Percentiles rank a stretch among this genome's conserved stretches.
Evolutionary conservation across 2,888 invertebrate species (phyloP).

Genomic region (Hymenopus coronatus): DNA sequence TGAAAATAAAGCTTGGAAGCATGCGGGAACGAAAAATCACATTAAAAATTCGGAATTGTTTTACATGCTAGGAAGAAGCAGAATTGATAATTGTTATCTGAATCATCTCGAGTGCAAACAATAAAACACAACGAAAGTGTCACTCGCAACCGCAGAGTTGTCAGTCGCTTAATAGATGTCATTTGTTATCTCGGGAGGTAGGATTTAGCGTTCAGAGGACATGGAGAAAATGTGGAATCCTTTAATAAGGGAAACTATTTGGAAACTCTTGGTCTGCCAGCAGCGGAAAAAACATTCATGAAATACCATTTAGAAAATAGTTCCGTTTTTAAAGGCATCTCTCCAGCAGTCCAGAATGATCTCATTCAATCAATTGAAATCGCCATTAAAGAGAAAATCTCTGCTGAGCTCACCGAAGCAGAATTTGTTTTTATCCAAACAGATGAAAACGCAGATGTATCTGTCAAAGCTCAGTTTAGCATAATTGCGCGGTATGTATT

Average conservation of each 20-base stretch:
- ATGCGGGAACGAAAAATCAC: not conserved
- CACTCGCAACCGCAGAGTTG: not conserved
- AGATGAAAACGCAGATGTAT: slow-evolving; percentile 29
- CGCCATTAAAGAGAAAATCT: not conserved
- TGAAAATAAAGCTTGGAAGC: not conserved
- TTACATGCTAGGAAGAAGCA: not conserved
- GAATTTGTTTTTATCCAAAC: slow-evolving; percentile 19
- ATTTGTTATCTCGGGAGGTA: not conserved
- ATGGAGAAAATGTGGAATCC: not conserved
- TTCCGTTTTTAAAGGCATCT: not conserved
- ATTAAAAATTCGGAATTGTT: not conserved
- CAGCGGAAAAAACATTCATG: not conserved
- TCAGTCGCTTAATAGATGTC: not conserved
- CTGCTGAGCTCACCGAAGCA: not conserved
- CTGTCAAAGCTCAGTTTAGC: slow-evolving; percentile 24
- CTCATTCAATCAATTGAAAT: not conserved
- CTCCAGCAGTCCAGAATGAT: not conserved
- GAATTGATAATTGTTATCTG: not conserved
- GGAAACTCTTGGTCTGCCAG: not conserved
- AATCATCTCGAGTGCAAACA: not conserved
- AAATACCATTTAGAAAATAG: not conserved
- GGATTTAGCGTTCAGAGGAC: not conserved
- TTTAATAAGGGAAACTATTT: not conserved
- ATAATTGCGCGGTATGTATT: slow-evolving; percentile 24
- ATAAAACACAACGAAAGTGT: not conserved